Conservation (phyloP, 2,113 vertebrate species). For the Thryonomys swinderianus region DNA sequence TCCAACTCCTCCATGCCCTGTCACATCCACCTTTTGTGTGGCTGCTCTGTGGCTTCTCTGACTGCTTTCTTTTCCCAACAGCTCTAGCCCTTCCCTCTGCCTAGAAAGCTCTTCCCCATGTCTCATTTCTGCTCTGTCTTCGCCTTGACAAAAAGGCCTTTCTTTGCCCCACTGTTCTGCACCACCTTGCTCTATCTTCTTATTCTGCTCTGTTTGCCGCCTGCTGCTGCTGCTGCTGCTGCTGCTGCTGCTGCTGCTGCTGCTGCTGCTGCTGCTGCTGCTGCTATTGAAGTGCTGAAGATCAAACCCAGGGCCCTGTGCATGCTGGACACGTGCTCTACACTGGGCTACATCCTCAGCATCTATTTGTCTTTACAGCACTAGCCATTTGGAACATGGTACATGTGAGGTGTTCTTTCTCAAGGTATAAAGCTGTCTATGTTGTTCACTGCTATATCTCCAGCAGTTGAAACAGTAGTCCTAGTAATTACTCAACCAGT, state of each 20-base stretch:
- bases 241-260: not conserved
- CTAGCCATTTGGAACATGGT: not conserved
- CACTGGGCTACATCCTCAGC: not conserved
- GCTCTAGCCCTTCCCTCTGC: not conserved
- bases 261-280: not conserved
- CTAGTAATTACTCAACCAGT: not conserved
- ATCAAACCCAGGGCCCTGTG: not conserved
- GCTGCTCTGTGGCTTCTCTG: not conserved
- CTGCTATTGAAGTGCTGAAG: not conserved
- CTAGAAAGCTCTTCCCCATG: not conserved
- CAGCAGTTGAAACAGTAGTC: not conserved
- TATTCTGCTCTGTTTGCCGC: not conserved
- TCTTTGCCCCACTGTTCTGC: not conserved
- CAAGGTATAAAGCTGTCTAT: not conserved
- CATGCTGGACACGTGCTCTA: not conserved
- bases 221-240: not conserved
- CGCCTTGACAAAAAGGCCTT: not conserved
- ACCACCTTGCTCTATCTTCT: not conserved
- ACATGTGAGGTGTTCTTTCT: not conserved
- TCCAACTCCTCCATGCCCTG: not conserved
- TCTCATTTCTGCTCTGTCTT: not conserved
- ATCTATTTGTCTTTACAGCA: not conserved
- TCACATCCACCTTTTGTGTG: not conserved
- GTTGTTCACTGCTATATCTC: not conserved
- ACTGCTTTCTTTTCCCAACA: not conserved